Evolutionary conservation across 53 echinoderm and acorn worm genomes (phyloP), one percentile per base, ranked within the genome.

Genomic region (Temnopleurus reevesii): DNA sequence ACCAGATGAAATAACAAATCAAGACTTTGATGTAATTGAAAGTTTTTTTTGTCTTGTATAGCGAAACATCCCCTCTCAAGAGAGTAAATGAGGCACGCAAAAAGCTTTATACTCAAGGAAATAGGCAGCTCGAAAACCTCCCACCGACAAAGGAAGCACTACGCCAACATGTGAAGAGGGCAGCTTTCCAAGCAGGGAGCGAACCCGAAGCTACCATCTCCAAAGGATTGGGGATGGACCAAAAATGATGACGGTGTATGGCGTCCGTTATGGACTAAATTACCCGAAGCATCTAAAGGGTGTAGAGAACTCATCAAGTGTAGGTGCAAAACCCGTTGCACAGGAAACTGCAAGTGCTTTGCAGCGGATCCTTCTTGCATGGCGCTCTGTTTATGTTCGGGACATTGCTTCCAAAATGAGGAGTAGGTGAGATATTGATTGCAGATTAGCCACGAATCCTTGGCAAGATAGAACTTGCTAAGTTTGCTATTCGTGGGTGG

Each of bases 21-120:
- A 64, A 29, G 61, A 59, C 60, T 27, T 76, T 46, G 25, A 71
- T 34, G 58, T n/a, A 7, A 56, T 92, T 26, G 91, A 94, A 45
- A 21, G 81, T 27, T 90, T 90, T 55, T 77, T 80, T 94, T 55
- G 65, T 92, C 46, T 46, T 92, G n/a, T 90, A 84, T 84, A 85
- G 81, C 47, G 53, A 86, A 45, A 92, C 90, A 17, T 60, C 35
- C 34, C 47, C 83, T 53, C 56, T 15, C 2, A 82, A 54, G 21
- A 46, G 45, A 31, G 71, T 91, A 9, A 90, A 93, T 31, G 59
- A 56, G 12, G 81, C 83, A 18, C 47, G 77, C 33, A 77, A 76
- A 51, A 57, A 57, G 51, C 80, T 31, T 23, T 93, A 4, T 93
- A 88, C 91, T 27, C 93, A 36, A 47, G 66, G 43, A 87, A 89